phyloP scores from a whole-genome alignment of 2,888 invertebrate genomes.

The Mesoligia furuncula region DNA sequence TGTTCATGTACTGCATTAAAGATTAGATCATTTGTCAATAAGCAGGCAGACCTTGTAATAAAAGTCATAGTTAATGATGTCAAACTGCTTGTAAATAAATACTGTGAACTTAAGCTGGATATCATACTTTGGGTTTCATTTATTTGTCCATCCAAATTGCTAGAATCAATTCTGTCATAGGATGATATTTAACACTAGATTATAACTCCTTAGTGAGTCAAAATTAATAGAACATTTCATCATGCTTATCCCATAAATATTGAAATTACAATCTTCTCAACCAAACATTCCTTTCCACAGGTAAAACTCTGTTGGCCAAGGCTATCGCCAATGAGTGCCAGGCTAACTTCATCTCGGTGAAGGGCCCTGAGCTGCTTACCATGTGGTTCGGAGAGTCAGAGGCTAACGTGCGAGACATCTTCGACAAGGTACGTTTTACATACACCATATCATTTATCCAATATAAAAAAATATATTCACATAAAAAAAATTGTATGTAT shows the following conservation, averaged over 20 bases:
- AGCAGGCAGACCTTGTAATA: not conserved
- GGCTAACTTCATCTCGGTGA: constrained; percentile 99
- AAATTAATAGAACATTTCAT: not conserved
- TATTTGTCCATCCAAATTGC: not conserved
- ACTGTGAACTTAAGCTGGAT: not conserved
- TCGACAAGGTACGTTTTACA: constrained; percentile 95
- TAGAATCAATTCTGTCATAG: not conserved
- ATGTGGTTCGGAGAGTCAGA: constrained; percentile 99
- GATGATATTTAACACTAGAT: not conserved
- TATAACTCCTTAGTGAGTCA: not conserved
- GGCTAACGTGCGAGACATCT: constrained; percentile 99
- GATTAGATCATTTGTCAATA: not conserved
- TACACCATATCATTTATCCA: not conserved
- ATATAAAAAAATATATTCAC: not conserved
- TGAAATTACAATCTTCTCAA: not conserved
- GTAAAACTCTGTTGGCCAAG: constrained; percentile 97
- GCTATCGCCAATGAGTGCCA: constrained; percentile 99
- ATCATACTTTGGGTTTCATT: not conserved
- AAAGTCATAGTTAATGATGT: not conserved
- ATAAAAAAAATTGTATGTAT: not conserved
- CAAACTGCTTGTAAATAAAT: not conserved
- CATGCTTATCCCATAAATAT: not conserved
- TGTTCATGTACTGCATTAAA: not conserved
- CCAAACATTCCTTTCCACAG: constrained; percentile 66
- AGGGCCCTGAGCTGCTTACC: constrained; percentile 98